Conservation (phyloP, 2,888 invertebrate genomes). For the Spatulosminthurus flaviceps region DNA sequence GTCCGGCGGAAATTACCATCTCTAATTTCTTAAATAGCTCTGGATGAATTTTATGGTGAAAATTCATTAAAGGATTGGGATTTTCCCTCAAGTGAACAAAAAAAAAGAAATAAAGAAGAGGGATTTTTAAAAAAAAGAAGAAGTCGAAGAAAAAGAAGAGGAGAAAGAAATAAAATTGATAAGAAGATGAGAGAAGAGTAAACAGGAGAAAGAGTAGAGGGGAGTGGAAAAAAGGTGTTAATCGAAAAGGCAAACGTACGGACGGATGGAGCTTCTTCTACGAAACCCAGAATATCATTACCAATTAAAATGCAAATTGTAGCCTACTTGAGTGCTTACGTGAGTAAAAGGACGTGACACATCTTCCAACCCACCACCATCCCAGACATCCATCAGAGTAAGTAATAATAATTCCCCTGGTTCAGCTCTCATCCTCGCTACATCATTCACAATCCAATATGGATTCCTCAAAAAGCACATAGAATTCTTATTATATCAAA, state of each 20-base stretch:
- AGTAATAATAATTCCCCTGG: conserved; percentile 15
- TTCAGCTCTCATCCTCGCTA: not conserved
- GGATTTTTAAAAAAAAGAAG: too few relatives aligned
- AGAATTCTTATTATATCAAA: not conserved
- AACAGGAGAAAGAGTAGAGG: not conserved
- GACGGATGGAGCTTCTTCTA: not conserved
- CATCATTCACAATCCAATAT: conserved; percentile 5
- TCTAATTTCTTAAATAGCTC: too few relatives aligned
- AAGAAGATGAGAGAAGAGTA: conserved; percentile 13
- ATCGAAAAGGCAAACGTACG: not conserved
- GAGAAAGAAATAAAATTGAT: too few relatives aligned
- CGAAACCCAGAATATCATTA: conserved; percentile 5
- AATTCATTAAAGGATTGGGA: too few relatives aligned
- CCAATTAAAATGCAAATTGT: conserved; percentile 26
- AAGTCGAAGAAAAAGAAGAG: not conserved
- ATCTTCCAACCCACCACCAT: not conserved
- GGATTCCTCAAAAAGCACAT: not conserved
- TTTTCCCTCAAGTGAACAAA: too few relatives aligned
- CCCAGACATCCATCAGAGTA: conserved; percentile 23
- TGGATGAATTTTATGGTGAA: too few relatives aligned
- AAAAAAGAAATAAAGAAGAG: too few relatives aligned
- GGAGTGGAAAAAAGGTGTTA: not conserved
- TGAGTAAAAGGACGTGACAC: conserved; percentile 21
- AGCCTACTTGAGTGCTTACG: conserved; percentile 25
- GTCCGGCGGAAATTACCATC: too few relatives aligned